phyloP scores from a whole-genome alignment of 2,888 invertebrate genomes.

The Sminthurinus aureus region DNA sequence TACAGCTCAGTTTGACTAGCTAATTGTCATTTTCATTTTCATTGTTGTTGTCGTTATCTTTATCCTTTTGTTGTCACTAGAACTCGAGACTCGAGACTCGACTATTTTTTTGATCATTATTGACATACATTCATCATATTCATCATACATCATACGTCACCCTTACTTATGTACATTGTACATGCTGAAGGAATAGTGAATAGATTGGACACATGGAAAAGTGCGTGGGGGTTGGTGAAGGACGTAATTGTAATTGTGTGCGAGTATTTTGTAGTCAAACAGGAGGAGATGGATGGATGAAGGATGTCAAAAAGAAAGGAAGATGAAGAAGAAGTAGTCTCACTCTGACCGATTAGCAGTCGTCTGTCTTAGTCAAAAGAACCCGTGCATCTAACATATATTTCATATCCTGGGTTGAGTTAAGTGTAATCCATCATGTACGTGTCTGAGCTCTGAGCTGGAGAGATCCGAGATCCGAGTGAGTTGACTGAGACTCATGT shows the following conservation, averaged over 20 bases:
- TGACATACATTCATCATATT: too few species aligned
- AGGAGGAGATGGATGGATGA: slow-evolving; percentile 28
- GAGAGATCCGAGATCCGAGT: neutral
- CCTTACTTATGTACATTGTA: too few species aligned
- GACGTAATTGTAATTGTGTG: slow-evolving; percentile 31
- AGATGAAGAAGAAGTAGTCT: slow-evolving; percentile 45
- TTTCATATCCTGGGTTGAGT: slow-evolving; percentile 12
- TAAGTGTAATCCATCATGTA: slow-evolving; percentile 54
- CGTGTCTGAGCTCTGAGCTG: slow-evolving; percentile 13
- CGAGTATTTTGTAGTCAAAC: neutral
- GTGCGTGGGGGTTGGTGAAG: slow-evolving; percentile 24
- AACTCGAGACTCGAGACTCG: neutral
- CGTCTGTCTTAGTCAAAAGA: slow-evolving; percentile 57
- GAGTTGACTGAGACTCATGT: slow-evolving; percentile 10
- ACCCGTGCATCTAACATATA: slow-evolving; percentile 4
- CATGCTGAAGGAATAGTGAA: too few species aligned
- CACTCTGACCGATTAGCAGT: slow-evolving; percentile 55
- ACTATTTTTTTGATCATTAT: neutral
- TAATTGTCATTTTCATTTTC: too few species aligned
- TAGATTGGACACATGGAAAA: neutral
- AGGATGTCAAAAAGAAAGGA: slow-evolving; percentile 37
- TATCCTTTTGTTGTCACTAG: too few species aligned
- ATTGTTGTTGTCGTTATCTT: too few species aligned
- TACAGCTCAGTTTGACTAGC: too few species aligned
- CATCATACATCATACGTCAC: too few species aligned